Conservation (phyloP, 1,140 invertebrate species). For the Penaeus japonicus region DNA sequence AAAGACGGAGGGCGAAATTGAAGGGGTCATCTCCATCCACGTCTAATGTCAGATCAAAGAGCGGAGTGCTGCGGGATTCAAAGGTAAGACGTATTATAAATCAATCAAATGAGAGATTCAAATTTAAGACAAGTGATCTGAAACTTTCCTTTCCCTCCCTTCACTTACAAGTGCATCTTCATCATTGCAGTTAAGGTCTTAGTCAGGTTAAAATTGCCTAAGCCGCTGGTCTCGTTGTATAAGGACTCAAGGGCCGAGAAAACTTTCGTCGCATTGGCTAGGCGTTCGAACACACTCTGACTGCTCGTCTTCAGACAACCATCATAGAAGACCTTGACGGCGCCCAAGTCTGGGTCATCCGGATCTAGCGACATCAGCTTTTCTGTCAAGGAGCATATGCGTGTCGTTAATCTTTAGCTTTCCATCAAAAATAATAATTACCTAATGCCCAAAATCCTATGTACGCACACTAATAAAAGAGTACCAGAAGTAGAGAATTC, state of each 20-base stretch:
- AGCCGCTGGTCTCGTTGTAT: not conserved
- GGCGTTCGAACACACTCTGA: not conserved
- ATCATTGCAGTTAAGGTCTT: conserved; percentile 34
- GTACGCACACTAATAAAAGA: not conserved
- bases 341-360: not conserved
- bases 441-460: not conserved
- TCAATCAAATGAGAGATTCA: not conserved
- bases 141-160: not conserved
- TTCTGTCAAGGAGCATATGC: not conserved
- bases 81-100: not conserved
- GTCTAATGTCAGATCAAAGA: conserved; percentile 47
- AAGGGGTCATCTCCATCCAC: not conserved
- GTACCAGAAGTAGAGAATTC: too few species aligned
- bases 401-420: not conserved
- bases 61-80: not conserved
- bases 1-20: conserved; percentile 25
- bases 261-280: not conserved
- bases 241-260: not conserved
- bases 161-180: conserved; percentile 49
- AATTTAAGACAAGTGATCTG: not conserved
- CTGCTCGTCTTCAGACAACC: conserved; percentile 11
- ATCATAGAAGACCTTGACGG: not conserved
- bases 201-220: not conserved
- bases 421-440: not conserved
- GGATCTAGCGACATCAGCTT: not conserved